Base-by-base conservation (phyloP, 2,113 vertebrate genomes). In the Pedetes capensis region DNA sequence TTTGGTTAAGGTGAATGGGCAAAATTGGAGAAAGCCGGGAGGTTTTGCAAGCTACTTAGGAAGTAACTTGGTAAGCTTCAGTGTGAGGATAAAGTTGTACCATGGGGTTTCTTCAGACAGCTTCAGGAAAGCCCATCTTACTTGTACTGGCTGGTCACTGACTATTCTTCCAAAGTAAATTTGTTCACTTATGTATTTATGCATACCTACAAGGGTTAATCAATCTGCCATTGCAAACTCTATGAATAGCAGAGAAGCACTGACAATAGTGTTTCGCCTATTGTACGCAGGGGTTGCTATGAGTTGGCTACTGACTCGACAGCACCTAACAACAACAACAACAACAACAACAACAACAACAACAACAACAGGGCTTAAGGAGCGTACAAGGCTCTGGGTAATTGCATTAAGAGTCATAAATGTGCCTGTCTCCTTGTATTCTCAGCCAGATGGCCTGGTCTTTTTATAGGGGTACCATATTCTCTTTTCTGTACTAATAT, bases 141-240 rank as follows among this genome's bases (percentile, higher is more conserved):
- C 42, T 79, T 53, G 32, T 64, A 47, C 37, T 89, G n/a, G 44
- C n/a, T 90, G 95, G n/a, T 92, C 14, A 84, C 68, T 81, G 68
- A 81, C 25, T 34, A 2, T 42, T 9, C 83, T 59, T 75, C 34
- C 57, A 87, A 44, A 72, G 78, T 75, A 64, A 61, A 17, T 44
- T 9, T 20, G 59, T 74, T 69, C 71, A 53, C 84, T 64, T 53
- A 34, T 23, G 16, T 39, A 53, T 81, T 32, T 84, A 57, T 55
- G 42, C 2, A 51, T n/a, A 47, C 20, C 23, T 82, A 5, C 1
- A 61, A 63, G 68, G 69, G 55, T 55, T 27, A n/a, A n/a, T n/a
- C n/a, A n/a, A n/a, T n/a, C n/a, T n/a, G n/a, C n/a, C n/a, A n/a
- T n/a, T n/a, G n/a, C n/a, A n/a, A n/a, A n/a, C n/a, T n/a, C n/a